Conservation (phyloP, 2,888 invertebrate species). For the Dexiosoma caninum region DNA sequence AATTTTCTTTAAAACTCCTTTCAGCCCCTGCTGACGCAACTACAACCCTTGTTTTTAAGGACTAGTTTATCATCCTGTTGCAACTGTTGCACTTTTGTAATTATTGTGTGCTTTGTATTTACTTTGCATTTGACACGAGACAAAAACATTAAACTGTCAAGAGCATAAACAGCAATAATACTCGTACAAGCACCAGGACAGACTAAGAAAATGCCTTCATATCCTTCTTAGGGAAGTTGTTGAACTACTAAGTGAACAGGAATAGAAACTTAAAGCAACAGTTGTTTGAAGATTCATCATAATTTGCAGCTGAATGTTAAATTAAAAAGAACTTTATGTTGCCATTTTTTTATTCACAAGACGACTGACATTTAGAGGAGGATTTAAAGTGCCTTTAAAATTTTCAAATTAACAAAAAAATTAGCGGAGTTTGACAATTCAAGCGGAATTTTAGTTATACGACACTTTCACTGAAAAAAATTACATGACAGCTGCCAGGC, state of each 20-base stretch:
- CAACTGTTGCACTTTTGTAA: constrained; percentile 54
- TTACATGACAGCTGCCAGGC: no score
- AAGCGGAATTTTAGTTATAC: no score
- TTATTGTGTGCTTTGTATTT: constrained; percentile 7
- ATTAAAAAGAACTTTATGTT: background rate
- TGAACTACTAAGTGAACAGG: background rate
- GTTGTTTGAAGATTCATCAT: background rate
- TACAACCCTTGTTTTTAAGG: background rate
- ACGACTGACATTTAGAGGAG: no score
- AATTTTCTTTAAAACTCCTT: constrained; percentile 12
- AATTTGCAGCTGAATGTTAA: background rate
- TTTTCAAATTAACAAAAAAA: no score
- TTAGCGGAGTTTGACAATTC: no score
- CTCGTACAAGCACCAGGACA: background rate
- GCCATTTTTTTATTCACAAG: no score
- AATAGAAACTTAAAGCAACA: background rate
- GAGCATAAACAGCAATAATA: background rate
- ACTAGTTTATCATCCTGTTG: constrained; percentile 5
- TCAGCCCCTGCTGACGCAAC: background rate
- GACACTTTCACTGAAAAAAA: no score
- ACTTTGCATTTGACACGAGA: constrained; percentile 34
- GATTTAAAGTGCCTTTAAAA: no score
- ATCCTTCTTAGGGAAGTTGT: background rate
- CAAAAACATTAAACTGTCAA: constrained; percentile 42
- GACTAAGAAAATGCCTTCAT: background rate